A percentile compares a stretch with the other conserved stretches of the same genome.
Evolutionary conservation across 2,888 invertebrate species (phyloP).

Genomic region (Slavum lentiscoides): DNA sequence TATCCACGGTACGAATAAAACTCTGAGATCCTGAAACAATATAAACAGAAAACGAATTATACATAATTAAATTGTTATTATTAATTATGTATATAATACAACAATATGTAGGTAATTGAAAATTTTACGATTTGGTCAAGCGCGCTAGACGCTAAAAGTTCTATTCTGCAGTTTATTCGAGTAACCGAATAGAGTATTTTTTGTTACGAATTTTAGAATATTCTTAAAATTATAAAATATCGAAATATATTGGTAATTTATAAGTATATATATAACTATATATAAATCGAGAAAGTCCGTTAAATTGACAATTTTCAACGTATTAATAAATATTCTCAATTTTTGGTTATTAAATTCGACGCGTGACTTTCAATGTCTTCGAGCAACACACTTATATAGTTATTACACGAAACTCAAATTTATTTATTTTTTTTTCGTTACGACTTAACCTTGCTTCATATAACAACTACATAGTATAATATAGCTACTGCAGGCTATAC

Average conservation of each 20-base stretch:
- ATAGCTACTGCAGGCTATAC: no score
- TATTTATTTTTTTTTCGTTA: conserved; percentile 1
- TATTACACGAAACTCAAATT: conserved; percentile 8
- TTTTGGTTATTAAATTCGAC: background rate
- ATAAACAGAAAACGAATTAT: conserved; percentile 23
- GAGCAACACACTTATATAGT: background rate
- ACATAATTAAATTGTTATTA: no score
- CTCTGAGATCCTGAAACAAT: conserved; percentile 70
- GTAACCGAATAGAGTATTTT: background rate
- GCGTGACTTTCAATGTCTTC: background rate
- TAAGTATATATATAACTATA: background rate
- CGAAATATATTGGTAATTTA: background rate
- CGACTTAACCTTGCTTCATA: background rate
- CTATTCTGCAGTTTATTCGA: no score
- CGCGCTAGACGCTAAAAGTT: no score
- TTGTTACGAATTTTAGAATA: background rate
- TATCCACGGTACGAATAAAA: conserved; percentile 76
- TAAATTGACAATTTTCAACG: background rate
- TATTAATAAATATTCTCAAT: background rate
- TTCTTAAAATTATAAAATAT: background rate
- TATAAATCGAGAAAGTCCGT: background rate
- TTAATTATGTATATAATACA: no score
- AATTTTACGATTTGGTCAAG: background rate
- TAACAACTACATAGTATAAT: background rate
- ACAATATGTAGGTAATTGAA: background rate